Base-by-base conservation (phyloP, 2,113 vertebrate species). In the Guaruba guarouba region DNA sequence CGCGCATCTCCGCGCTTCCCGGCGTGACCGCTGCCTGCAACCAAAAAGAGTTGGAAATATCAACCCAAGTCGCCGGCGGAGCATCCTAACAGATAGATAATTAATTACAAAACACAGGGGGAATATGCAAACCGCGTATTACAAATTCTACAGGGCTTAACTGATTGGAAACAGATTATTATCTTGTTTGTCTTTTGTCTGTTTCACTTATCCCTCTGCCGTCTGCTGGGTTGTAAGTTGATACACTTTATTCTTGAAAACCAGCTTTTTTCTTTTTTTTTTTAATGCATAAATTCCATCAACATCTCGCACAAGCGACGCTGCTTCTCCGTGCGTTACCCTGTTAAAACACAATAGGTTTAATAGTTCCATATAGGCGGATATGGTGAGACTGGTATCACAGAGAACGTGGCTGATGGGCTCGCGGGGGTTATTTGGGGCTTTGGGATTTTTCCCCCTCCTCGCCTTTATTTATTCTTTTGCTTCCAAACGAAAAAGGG, bases 161-260 rank as follows among this genome's bases (percentile, higher is more conserved):
- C 97, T 98, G 98, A 98, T 98, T 97, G 97, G 97, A 98, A 98
- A 97, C 98, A 98, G 98, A 98, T 98, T 98, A 98, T 98, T 97
- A 97, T 98, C 98, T 95, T 98, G 97, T 98, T 98, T 98, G 98
- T 98, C 97, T 97, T 97, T 98, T 98, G 97, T 97, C 97, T 98
- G 97, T 98, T 97, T 97, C 96, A 86, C 95, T 98, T 96, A 98
- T 98, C 98, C 98, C 95, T 90, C 94, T 57, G 93, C 97, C 97
- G 97, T 97, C 98, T 98, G 98, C 93, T 90, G 97, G 78, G 97
- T n/a, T 95, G 97, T 92, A 94, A 97, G 97, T 96, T 92, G 97
- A 97, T 96, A 96, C 97, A 92, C 97, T 97, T 97, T 97, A 96
- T 95, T 98, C 97, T 97, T 90, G 95, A 91, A 97, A 97, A 95